Percentiles rank a stretch among this genome's conserved stretches.
Evolutionary conservation across 2,888 invertebrate species (phyloP).

Genomic region (Phorcus lineatus): DNA sequence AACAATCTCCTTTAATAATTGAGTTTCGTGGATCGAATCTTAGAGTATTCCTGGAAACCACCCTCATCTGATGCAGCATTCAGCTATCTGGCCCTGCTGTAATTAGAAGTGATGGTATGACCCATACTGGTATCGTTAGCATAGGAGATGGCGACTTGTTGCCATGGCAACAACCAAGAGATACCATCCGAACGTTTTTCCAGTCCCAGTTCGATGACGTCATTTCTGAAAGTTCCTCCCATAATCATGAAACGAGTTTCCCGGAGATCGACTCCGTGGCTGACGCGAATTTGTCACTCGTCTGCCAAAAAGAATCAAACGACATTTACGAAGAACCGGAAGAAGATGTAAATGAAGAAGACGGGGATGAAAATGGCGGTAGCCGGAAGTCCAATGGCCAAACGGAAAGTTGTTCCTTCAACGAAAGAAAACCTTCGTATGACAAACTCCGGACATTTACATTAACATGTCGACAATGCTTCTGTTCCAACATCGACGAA

Average conservation of each 20-base stretch:
- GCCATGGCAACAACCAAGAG: constrained; percentile 12
- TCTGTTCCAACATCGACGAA: neutral
- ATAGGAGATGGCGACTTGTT: neutral
- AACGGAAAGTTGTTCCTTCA: neutral
- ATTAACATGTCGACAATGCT: neutral
- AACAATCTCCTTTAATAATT: too few relatives aligned
- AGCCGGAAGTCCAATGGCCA: too few relatives aligned
- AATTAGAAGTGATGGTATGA: constrained; percentile 17
- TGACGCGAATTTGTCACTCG: neutral
- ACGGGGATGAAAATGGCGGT: neutral
- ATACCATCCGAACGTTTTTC: neutral
- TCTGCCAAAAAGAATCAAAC: neutral
- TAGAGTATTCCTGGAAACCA: too few relatives aligned
- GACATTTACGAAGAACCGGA: neutral
- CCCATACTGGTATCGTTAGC: neutral
- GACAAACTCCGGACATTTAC: neutral
- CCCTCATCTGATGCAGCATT: neutral
- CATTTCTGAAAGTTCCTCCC: neutral
- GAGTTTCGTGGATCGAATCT: too few relatives aligned
- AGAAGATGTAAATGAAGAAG: neutral
- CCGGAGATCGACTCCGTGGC: neutral
- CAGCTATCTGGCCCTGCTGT: neutral
- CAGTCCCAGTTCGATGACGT: neutral
- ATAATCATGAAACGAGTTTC: neutral
- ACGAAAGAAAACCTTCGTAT: neutral